A percentile compares a stretch with the other conserved stretches of the same genome.
These are phyloP conservation scores for Paragorgia papillata DNA, from an alignment of 92 coral and sea anemone species.

Conservation along the genomic window DNA sequence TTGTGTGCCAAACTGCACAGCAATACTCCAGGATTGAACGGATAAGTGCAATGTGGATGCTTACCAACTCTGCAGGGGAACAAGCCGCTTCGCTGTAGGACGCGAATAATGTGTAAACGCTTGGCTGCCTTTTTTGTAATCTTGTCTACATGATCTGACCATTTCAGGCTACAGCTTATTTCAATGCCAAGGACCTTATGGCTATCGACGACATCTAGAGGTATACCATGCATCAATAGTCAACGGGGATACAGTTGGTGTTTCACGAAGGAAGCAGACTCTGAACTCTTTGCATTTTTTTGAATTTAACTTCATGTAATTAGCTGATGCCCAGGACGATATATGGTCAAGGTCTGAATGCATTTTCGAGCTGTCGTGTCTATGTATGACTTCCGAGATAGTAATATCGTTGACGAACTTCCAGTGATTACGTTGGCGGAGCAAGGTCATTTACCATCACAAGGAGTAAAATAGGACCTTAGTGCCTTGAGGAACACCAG, in stretches of 20 bases:
- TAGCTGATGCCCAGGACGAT: constrained; percentile 41
- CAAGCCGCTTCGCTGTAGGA: too few relatives aligned
- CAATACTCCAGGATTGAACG: too few relatives aligned
- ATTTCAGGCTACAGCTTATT: too few relatives aligned
- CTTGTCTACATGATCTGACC: too few relatives aligned
- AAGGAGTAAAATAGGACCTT: constrained; percentile 55
- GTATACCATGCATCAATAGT: background rate
- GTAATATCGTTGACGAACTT: constrained; percentile 53
- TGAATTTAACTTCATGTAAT: constrained; percentile 56
- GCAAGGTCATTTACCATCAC: constrained; percentile 59
- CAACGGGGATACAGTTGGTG: background rate
- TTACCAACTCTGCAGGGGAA: too few relatives aligned
- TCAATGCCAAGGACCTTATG: too few relatives aligned
- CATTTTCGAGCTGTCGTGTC: constrained; percentile 21
- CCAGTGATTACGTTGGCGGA: constrained; percentile 27
- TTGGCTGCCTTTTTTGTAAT: too few relatives aligned
- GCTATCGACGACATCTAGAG: background rate
- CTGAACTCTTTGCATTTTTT: constrained; percentile 50
- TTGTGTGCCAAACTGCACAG: too few relatives aligned
- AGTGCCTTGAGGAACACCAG: constrained; percentile 53
- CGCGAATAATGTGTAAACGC: too few relatives aligned
- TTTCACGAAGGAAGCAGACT: constrained; percentile 32
- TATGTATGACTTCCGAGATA: constrained; percentile 35
- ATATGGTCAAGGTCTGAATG: constrained; percentile 36
- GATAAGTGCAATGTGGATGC: too few relatives aligned